These are phyloP conservation scores for Sinosuthora webbiana DNA, from an alignment of 2,113 vertebrate species.

Conservation along the genomic window DNA sequence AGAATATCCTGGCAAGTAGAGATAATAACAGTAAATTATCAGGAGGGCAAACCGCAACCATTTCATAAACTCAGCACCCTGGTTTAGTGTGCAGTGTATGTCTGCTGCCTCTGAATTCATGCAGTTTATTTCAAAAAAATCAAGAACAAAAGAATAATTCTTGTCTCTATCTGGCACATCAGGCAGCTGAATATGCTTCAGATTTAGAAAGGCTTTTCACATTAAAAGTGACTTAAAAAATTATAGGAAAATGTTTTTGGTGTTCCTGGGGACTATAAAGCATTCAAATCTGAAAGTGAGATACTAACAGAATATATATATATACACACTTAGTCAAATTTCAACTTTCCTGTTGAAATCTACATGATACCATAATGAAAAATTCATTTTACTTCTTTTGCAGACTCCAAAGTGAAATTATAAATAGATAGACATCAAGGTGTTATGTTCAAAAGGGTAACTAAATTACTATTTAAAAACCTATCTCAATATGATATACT, in stretches of 20 bases:
- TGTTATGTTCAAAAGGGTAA: not conserved
- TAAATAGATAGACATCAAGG: not conserved
- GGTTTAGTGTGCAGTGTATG: not conserved
- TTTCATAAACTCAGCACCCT: not conserved
- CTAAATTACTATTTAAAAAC: not conserved
- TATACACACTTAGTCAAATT: not conserved
- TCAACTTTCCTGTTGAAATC: not conserved
- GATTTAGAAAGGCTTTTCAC: not conserved
- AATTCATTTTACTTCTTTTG: not conserved
- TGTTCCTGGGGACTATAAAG: not conserved
- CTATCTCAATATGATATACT: not conserved
- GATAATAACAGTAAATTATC: not conserved
- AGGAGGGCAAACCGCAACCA: not conserved
- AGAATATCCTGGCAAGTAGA: not conserved
- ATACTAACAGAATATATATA: not conserved
- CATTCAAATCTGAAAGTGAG: not conserved
- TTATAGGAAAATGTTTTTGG: not conserved
- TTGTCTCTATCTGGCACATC: not conserved
- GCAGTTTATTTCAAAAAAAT: not conserved
- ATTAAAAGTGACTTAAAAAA: not conserved
- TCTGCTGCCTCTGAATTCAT: not conserved
- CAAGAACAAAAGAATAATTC: not conserved
- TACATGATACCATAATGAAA: not conserved
- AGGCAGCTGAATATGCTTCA: not conserved
- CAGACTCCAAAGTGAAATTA: not conserved